Conservation (phyloP, 1,140 invertebrate genomes). For the Scaptomyza hsui region DNA sequence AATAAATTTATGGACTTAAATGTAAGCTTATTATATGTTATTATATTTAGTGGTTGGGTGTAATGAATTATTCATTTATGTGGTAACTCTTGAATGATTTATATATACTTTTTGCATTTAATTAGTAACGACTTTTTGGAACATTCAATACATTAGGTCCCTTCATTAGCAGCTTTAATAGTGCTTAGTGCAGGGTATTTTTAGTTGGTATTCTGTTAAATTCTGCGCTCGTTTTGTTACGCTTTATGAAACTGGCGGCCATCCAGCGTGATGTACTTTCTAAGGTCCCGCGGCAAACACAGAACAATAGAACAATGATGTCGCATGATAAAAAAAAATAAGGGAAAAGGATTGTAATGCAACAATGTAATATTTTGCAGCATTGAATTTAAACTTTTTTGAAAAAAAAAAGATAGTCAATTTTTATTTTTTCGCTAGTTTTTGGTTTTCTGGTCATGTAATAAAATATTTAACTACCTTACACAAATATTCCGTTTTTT, state of each 20-base stretch:
- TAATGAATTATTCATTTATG: neutral
- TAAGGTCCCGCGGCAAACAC: constrained; percentile 21
- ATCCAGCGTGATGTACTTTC: constrained; percentile 46
- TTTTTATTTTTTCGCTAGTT: neutral
- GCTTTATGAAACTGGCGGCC: constrained; percentile 47
- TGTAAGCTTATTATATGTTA: neutral
- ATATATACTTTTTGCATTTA: neutral
- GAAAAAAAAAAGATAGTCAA: too few species aligned
- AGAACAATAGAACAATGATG: constrained; percentile 47
- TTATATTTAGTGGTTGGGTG: neutral
- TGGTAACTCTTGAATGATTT: neutral
- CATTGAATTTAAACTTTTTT: constrained; percentile 11
- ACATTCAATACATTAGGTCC: too few species aligned
- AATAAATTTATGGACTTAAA: neutral
- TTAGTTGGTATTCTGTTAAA: neutral
- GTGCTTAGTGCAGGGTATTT: constrained; percentile 20
- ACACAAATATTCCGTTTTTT: neutral
- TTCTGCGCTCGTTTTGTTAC: constrained; percentile 22
- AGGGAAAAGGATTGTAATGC: neutral
- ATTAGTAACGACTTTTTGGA: neutral
- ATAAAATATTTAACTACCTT: too few species aligned
- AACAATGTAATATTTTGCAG: constrained; percentile 5
- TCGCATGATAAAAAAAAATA: constrained; percentile 5
- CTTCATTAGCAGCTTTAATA: too few species aligned
- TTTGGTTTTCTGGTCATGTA: too few species aligned